A percentile compares a stretch with the other conserved stretches of the same genome.
phyloP scores from a whole-genome alignment of 2,113 vertebrate species.

The Albula glossodonta region DNA sequence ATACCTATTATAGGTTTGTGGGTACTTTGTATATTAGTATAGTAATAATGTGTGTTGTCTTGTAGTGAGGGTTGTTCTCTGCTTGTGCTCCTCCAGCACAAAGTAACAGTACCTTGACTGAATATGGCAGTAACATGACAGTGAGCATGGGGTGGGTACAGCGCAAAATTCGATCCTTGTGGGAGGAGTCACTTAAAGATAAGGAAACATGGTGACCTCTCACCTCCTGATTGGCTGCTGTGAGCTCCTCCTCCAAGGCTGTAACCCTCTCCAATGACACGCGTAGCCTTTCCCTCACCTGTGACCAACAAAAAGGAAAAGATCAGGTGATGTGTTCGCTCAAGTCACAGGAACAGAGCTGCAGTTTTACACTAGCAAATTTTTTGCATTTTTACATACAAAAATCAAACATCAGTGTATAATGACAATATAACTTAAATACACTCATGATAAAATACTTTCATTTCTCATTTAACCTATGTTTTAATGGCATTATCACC shows the following conservation, averaged over 20 bases:
- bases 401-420: no score
- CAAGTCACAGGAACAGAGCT: no score
- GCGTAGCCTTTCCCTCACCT: conserved; percentile 89
- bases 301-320: conserved; percentile 63
- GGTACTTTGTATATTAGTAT: background rate
- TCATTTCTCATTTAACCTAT: no score
- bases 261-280: conserved; percentile 91
- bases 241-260: conserved; percentile 87
- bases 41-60: background rate
- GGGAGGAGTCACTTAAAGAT: background rate
- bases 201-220: conserved; percentile 52
- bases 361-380: no score
- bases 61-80: background rate
- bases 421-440: no score
- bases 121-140: background rate
- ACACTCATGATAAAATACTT: no score
- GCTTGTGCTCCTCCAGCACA: no score
- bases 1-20: no score
- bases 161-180: background rate
- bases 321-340: no score
- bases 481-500: no score
- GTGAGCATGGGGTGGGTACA: conserved; percentile 27
- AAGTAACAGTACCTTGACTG: no score
- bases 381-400: no score
- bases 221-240: conserved; percentile 90